Percentiles rank a stretch among this genome's conserved stretches.
These are phyloP conservation scores for Zaprionus africanus DNA, from an alignment of 1,140 invertebrate genomes.

Conservation along the genomic window DNA sequence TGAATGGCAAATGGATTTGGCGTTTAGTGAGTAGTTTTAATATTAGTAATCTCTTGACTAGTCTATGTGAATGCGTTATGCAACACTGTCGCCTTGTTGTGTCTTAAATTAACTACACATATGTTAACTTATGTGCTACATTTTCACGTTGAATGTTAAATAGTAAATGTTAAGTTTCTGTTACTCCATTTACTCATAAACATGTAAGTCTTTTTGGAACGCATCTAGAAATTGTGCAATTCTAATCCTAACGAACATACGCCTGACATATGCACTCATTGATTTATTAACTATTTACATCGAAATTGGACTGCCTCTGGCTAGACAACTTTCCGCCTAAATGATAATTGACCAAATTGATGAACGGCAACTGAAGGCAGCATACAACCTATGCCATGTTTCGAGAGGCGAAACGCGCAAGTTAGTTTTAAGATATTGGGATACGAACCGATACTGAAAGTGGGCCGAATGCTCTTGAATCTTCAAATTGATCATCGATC, in stretches of 20 bases:
- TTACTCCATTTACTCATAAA: conserved; percentile 56
- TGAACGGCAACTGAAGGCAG: conserved; percentile 65
- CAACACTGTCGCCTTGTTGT: conserved; percentile 42
- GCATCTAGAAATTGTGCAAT: conserved; percentile 73
- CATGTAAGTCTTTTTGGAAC: conserved; percentile 78
- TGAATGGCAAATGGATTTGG: conserved; percentile 54
- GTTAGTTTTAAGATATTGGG: conserved; percentile 39
- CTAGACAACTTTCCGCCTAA: conserved; percentile 57
- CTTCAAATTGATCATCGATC: background rate
- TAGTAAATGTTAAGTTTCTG: conserved; percentile 49
- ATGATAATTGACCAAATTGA: conserved; percentile 80
- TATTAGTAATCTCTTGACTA: conserved; percentile 60
- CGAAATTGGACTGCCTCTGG: conserved; percentile 65
- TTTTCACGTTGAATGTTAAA: conserved; percentile 54
- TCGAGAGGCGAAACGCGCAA: conserved; percentile 30
- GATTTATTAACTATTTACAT: conserved; percentile 67
- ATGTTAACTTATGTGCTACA: conserved; percentile 45
- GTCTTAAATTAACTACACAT: conserved; percentile 66
- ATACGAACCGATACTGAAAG: conserved; percentile 39
- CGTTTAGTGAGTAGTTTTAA: conserved; percentile 46
- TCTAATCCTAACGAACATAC: conserved; percentile 41
- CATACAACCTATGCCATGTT: conserved; percentile 71
- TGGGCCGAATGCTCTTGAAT: conserved; percentile 20
- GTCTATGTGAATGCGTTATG: conserved; percentile 50
- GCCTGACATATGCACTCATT: conserved; percentile 62